Evolutionary conservation across 2,113 vertebrate species (phyloP).

Genomic region (Dryoscopus gambensis): DNA sequence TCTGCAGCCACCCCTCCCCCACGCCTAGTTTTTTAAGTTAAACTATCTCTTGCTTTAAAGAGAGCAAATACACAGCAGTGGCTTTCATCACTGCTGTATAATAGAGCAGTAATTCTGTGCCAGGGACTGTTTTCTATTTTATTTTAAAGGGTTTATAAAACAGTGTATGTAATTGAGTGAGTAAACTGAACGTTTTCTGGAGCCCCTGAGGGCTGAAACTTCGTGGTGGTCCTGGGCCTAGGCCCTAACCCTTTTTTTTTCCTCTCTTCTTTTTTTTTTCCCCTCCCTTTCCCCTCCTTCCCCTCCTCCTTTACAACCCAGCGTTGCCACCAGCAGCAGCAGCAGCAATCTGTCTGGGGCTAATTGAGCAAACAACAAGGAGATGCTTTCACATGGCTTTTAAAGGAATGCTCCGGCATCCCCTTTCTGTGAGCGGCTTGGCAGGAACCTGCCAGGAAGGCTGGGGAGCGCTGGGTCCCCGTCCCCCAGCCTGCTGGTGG

Average conservation of each 20-base stretch:
- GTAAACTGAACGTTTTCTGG: slow-evolving; percentile 67
- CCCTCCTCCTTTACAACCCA: slow-evolving; percentile 74
- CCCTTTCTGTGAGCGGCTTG: slow-evolving; percentile 46
- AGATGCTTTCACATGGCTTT: slow-evolving; percentile 69
- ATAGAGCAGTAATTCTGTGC: slow-evolving; percentile 69
- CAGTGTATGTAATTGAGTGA: slow-evolving; percentile 68
- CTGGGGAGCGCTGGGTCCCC: slow-evolving; percentile 26
- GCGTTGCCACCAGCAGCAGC: slow-evolving; percentile 68
- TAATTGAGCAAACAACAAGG: slow-evolving; percentile 73
- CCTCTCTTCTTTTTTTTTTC: neutral
- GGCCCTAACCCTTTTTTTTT: slow-evolving; percentile 62
- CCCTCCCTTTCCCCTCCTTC: slow-evolving; percentile 49
- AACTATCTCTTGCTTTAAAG: slow-evolving; percentile 68
- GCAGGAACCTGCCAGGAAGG: slow-evolving; percentile 58
- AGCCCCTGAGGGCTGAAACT: slow-evolving; percentile 65
- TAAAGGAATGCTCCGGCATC: slow-evolving; percentile 58
- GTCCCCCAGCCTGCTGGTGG: neutral
- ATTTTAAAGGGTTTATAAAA: slow-evolving; percentile 71
- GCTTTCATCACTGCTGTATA: slow-evolving; percentile 66
- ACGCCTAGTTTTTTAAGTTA: slow-evolving; percentile 51
- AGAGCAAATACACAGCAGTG: slow-evolving; percentile 62
- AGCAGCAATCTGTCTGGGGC: slow-evolving; percentile 73
- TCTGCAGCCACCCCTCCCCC: slow-evolving; percentile 47
- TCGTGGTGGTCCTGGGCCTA: slow-evolving; percentile 76
- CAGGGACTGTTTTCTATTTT: slow-evolving; percentile 71